phyloP scores from a whole-genome alignment of 35 echinoderm and acorn worm genomes.

The Holothuria glaberrima region DNA sequence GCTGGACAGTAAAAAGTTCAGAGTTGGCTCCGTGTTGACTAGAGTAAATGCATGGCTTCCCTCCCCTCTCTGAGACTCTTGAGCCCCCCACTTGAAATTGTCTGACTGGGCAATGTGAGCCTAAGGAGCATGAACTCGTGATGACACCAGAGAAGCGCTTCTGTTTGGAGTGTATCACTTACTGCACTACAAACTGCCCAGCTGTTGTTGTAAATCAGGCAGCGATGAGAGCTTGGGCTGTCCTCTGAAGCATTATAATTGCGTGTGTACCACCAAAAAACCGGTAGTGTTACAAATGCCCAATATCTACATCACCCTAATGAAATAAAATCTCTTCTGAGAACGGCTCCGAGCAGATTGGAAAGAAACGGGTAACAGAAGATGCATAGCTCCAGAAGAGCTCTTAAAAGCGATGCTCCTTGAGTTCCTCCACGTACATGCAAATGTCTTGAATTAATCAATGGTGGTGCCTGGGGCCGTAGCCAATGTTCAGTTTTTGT shows the following conservation, averaged over 20 bases:
- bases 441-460: constrained; percentile 55
- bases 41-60: too few species aligned
- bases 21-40: too few species aligned
- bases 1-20: too few species aligned
- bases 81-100: constrained; percentile 33
- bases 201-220: background rate
- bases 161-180: constrained; percentile 27
- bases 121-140: constrained; percentile 9
- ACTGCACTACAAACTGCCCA: constrained; percentile 15
- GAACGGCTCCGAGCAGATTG: constrained; percentile 41
- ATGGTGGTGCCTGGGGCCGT: constrained; percentile 41
- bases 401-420: constrained; percentile 43
- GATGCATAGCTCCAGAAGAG: constrained; percentile 46
- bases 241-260: constrained; percentile 20
- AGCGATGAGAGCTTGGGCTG: background rate
- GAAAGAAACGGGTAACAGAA: constrained; percentile 49
- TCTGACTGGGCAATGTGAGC: constrained; percentile 17
- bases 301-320: constrained; percentile 50
- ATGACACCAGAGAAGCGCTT: constrained; percentile 24
- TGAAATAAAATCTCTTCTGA: constrained; percentile 50
- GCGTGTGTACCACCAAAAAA: constrained; percentile 20
- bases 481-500: constrained; percentile 10
- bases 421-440: constrained; percentile 32
- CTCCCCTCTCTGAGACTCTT: background rate
- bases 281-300: constrained; percentile 47